Conservation (phyloP, 2,888 invertebrate species). For the Miltochrista miniata region DNA sequence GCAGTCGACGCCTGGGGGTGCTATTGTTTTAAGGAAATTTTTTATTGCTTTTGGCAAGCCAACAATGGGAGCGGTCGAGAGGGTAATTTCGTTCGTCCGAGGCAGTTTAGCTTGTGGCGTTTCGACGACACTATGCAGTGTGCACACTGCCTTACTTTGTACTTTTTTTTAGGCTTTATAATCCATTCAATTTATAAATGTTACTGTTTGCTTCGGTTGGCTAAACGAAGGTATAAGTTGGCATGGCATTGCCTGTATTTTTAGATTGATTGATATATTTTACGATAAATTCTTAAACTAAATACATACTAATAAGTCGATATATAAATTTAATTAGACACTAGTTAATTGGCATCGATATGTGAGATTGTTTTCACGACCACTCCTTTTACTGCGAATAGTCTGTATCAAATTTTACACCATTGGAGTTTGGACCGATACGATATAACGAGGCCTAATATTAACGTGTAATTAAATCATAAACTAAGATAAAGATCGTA, state of each 20-base stretch:
- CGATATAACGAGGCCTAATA: conserved; percentile 57
- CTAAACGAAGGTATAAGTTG: conserved; percentile 5
- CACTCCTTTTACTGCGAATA: conserved; percentile 53
- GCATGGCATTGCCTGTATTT: conserved; percentile 10
- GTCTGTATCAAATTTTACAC: conserved; percentile 61
- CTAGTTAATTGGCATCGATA: conserved; percentile 36
- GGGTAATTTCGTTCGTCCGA: conserved; percentile 67
- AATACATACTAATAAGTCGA: conserved; percentile 28
- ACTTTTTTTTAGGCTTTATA: conserved; percentile 45
- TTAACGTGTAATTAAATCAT: conserved; percentile 77
- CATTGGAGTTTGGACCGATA: conserved; percentile 56
- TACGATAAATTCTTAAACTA: conserved; percentile 14
- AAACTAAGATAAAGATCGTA: conserved; percentile 72
- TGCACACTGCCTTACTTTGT: conserved; percentile 44
- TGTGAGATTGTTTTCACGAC: conserved; percentile 39
- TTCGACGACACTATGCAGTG: conserved; percentile 52
- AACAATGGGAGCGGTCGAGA: conserved; percentile 74
- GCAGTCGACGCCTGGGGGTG: conserved; percentile 74
- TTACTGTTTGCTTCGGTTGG: conserved; percentile 32
- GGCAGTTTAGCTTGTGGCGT: conserved; percentile 56
- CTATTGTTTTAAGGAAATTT: conserved; percentile 79
- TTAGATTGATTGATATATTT: conserved; percentile 22
- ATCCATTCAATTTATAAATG: conserved; percentile 42
- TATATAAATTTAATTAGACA: conserved; percentile 33
- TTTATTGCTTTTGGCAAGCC: conserved; percentile 79